A percentile compares a stretch with the other conserved stretches of the same genome.
phyloP scores from a whole-genome alignment of 2,113 vertebrate genomes.

The Saimiri boliviensis region DNA sequence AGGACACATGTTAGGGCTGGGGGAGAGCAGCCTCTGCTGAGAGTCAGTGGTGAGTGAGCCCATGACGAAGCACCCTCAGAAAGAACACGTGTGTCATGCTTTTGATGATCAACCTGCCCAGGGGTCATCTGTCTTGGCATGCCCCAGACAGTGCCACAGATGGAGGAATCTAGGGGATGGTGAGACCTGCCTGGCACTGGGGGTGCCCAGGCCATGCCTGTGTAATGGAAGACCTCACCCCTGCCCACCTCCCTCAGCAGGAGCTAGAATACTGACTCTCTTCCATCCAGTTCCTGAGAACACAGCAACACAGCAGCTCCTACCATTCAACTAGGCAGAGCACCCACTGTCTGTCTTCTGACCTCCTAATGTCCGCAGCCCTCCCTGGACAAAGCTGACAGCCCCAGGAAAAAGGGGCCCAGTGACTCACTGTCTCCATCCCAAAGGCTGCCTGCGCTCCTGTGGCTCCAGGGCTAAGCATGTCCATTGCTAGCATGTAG shows the following conservation, averaged over 20 bases:
- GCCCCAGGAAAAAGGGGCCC: not conserved
- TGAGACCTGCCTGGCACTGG: fast-evolving
- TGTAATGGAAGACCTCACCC: not conserved
- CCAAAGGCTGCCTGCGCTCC: not conserved
- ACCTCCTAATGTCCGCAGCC: not conserved
- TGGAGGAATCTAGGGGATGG: fast-evolving
- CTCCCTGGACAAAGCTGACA: not conserved
- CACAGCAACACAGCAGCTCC: not conserved
- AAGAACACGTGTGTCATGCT: not conserved
- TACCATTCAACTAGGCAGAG: not conserved
- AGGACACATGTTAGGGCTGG: not conserved
- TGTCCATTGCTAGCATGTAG: too few species aligned
- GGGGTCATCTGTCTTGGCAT: not conserved
- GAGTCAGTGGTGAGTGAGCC: not conserved
- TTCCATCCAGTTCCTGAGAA: not conserved
- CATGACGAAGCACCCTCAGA: fast-evolving
- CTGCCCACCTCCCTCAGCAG: not conserved
- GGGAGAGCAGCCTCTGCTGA: not conserved
- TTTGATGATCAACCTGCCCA: not conserved
- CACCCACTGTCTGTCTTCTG: not conserved
- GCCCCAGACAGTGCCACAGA: not conserved
- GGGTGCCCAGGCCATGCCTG: too few species aligned
- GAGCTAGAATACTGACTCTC: not conserved
- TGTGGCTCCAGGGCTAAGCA: too few species aligned
- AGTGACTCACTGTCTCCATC: not conserved